Conservation (phyloP, 2,113 vertebrate species). For the Eudyptes chrysolophus region DNA sequence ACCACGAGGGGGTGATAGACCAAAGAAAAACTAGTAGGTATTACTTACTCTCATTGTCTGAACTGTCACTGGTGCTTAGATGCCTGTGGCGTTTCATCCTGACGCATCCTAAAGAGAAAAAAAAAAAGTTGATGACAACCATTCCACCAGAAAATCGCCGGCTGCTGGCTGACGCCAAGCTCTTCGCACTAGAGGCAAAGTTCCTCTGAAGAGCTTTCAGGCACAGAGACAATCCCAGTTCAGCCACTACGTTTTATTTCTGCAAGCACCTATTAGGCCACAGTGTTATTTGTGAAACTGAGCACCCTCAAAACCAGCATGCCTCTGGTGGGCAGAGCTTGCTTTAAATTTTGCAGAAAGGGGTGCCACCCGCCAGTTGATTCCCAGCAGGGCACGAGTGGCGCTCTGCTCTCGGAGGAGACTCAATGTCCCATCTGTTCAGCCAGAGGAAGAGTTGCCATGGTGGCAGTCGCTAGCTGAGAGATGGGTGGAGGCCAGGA, state of each 20-base stretch:
- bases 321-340: background rate
- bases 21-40: conserved; percentile 35
- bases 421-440: conserved; percentile 53
- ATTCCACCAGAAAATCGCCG: conserved; percentile 14
- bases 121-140: conserved; percentile 46
- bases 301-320: background rate
- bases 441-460: conserved; percentile 51
- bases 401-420: background rate
- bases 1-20: conserved; percentile 55
- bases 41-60: conserved; percentile 96
- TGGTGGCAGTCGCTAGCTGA: conserved; percentile 28
- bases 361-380: background rate
- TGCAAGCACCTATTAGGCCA: background rate
- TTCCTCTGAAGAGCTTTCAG: conserved; percentile 29
- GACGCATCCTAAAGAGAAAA: conserved; percentile 84
- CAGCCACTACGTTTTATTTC: background rate
- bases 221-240: background rate
- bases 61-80: conserved; percentile 97
- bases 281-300: background rate
- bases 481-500: conserved; percentile 18
- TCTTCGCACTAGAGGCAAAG: background rate
- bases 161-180: background rate
- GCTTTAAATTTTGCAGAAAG: background rate
- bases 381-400: background rate
- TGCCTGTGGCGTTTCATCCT: conserved; percentile 97